Conservation (phyloP, 1,140 invertebrate species). For the Sinella curviseta region DNA sequence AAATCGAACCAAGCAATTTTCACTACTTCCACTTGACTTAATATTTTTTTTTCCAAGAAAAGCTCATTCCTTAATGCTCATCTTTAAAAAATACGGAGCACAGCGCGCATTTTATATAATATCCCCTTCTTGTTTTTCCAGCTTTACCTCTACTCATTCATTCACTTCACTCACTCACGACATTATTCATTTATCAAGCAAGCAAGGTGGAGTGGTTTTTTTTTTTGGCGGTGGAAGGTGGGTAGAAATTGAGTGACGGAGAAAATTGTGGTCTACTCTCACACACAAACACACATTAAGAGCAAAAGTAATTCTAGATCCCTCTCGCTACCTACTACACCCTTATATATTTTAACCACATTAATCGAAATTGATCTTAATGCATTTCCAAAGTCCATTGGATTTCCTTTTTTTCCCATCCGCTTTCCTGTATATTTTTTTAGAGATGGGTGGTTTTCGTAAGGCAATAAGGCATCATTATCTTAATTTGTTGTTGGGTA, state of each 20-base stretch:
- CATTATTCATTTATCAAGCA: conserved; percentile 16
- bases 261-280: background rate
- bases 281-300: background rate
- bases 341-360: conserved; percentile 26
- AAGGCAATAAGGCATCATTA: conserved; percentile 45
- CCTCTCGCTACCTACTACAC: too few relatives aligned
- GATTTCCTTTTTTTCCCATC: background rate
- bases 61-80: background rate
- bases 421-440: background rate
- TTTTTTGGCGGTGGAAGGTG: background rate
- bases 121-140: background rate
- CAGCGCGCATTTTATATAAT: background rate
- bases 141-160: background rate
- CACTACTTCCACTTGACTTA: conserved; percentile 1
- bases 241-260: background rate
- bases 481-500: conserved; percentile 48
- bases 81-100: background rate
- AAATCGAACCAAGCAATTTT: background rate
- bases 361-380: conserved; percentile 48
- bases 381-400: conserved; percentile 41
- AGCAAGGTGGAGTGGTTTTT: background rate
- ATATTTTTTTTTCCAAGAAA: too few relatives aligned
- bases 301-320: background rate
- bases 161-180: conserved; percentile 10
- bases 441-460: background rate